These are phyloP conservation scores for Amphimedon queenslandica DNA, from an alignment of 37 sponge, comb jelly and placozoan genomes.

Conservation along the genomic window DNA sequence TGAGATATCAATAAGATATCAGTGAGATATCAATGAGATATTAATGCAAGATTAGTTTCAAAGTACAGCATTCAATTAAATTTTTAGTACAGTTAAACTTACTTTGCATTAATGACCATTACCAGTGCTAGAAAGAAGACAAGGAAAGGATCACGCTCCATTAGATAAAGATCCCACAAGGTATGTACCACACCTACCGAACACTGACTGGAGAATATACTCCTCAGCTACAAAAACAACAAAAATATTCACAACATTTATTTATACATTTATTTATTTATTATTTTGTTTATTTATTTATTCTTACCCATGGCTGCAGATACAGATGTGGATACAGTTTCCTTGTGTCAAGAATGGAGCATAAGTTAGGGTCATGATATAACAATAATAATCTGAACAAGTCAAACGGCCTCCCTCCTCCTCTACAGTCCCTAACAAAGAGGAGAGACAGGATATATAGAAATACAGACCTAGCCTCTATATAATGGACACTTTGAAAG, in stretches of 20 bases:
- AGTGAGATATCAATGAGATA: too few relatives aligned
- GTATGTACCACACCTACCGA: slow-evolving; percentile 34
- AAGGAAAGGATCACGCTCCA: slow-evolving; percentile 87
- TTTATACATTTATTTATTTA: neutral
- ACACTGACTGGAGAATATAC: slow-evolving; percentile 73
- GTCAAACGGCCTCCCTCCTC: slow-evolving; percentile 80
- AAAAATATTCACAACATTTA: neutral
- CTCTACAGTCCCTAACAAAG: slow-evolving; percentile 73
- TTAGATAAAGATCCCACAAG: slow-evolving; percentile 84
- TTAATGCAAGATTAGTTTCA: neutral
- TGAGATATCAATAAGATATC: too few relatives aligned
- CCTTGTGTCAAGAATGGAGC: slow-evolving; percentile 91
- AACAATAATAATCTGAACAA: slow-evolving; percentile 89
- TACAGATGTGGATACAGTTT: slow-evolving; percentile 76
- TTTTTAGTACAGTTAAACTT: slow-evolving; percentile 24
- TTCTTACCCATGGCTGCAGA: slow-evolving; percentile 78
- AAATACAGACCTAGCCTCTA: neutral
- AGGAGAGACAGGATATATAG: slow-evolving; percentile 3
- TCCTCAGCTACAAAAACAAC: slow-evolving; percentile 49
- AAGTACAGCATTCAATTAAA: too few relatives aligned
- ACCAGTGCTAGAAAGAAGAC: slow-evolving; percentile 90
- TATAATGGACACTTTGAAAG: too few relatives aligned
- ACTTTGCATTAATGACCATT: slow-evolving; percentile 91
- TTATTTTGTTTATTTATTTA: neutral
- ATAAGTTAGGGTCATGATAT: slow-evolving; percentile 95